Evolutionary conservation across 2,113 vertebrate species (phyloP), one percentile per base, ranked within the genome.

Genomic region (Oncorhynchus clarkii): DNA sequence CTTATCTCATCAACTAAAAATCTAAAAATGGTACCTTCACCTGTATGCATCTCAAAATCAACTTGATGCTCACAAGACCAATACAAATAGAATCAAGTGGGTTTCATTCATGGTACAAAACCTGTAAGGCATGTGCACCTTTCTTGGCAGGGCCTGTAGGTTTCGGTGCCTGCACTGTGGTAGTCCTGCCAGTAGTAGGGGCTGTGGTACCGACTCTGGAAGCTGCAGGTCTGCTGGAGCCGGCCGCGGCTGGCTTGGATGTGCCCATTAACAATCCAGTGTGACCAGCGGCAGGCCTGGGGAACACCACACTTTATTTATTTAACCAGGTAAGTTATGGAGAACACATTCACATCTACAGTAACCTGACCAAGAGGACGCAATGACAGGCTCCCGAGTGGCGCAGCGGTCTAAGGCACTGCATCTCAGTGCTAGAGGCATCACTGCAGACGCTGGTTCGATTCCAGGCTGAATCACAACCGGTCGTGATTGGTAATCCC

Each of bases 71-170:
- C 31, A 34, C 5, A 34, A 34, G 31, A 34, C 31, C 31, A 34
- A 34, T 34, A 6, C 64, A 67, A 31, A 8, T 31, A 54, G 18
- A 24, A 11, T 71, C 14, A 45, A 45, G 39, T 45, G 39, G 39
- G 39, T 45, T 45, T 45, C 39, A 45, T 62, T 62, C 16, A 22
- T 22, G n/a, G n/a, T 62, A 62, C 7, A 62, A 62, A n/a, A 62
- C 7, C 2, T 62, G n/a, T 62, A 8, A 62, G 20, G 5, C 54
- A 57, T 20, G n/a, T 62, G 59, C 72, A 93, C 93, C 92, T 93
- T 90, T 94, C 82, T 88, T 93, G 5, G 77, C 78, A 71, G 89
- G 73, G 70, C 81, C 66, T 27, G 79, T 31, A 2, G 81, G n/a
- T 79, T 86, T 92, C 16, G 78, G 72, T 20, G 83, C 59, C 68